Evolutionary conservation across 2,888 invertebrate species (phyloP).

Genomic region (Euzophera pinguis): DNA sequence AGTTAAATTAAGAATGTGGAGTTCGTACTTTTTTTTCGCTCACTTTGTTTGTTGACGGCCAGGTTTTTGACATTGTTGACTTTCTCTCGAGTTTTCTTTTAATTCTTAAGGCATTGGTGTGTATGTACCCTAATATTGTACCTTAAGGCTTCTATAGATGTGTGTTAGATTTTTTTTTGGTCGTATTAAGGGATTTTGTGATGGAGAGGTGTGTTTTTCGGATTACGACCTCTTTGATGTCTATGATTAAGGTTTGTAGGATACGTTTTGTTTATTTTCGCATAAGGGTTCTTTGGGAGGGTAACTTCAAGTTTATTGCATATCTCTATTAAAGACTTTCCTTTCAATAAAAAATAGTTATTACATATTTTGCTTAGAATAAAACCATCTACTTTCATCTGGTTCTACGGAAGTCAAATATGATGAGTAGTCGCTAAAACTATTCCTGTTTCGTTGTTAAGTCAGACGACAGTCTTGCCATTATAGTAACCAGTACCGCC

Average conservation of each 20-base stretch:
- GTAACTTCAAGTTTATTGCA: constrained; percentile 7
- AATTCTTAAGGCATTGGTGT: constrained; percentile 72
- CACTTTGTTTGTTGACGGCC: constrained; percentile 74
- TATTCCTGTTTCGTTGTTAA: too few species aligned
- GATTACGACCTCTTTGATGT: constrained; percentile 72
- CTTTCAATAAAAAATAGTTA: too few species aligned
- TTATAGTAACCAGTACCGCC: too few species aligned
- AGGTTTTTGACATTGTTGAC: constrained; percentile 78
- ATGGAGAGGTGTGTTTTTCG: constrained; percentile 66
- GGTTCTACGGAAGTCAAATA: too few species aligned
- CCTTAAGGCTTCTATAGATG: constrained; percentile 43
- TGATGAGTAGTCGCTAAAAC: too few species aligned
- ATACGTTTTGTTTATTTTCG: constrained; percentile 68
- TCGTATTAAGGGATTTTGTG: constrained; percentile 61
- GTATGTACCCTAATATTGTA: constrained; percentile 54
- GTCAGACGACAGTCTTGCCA: too few species aligned
- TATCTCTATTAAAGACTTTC: too few species aligned
- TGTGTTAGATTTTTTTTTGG: constrained; percentile 43
- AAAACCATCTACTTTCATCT: too few species aligned
- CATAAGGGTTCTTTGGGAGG: constrained; percentile 24
- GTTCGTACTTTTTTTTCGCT: constrained; percentile 53
- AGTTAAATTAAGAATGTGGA: constrained; percentile 80
- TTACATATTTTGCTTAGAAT: too few species aligned
- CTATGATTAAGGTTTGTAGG: constrained; percentile 52
- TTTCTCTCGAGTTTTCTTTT: constrained; percentile 55